These are phyloP conservation scores for Anthrax anthrax DNA, from an alignment of 2,888 invertebrate species.

Conservation along the genomic window DNA sequence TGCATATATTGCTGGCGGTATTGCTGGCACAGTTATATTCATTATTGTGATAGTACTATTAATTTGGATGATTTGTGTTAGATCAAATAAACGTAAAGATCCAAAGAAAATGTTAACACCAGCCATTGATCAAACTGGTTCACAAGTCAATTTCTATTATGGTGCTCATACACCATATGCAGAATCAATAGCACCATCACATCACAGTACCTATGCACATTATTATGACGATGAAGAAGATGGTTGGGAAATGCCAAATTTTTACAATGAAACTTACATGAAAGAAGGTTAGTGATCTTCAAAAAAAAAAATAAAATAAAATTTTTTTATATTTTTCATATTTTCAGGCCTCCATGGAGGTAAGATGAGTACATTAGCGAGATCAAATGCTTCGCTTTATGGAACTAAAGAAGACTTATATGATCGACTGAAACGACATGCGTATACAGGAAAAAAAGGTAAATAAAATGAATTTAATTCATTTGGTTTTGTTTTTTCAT, in stretches of 20 bases:
- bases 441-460: constrained; percentile 92
- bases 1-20: constrained; percentile 87
- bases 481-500: constrained; percentile 36
- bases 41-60: constrained; percentile 83
- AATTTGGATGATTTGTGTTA: constrained; percentile 95
- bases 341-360: constrained; percentile 58
- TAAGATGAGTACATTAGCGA: constrained; percentile 84
- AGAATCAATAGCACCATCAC: constrained; percentile 87
- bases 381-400: constrained; percentile 87
- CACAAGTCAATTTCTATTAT: constrained; percentile 92
- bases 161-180: constrained; percentile 91
- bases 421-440: constrained; percentile 87
- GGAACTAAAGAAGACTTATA: constrained; percentile 92
- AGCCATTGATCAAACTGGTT: constrained; percentile 80
- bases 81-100: constrained; percentile 75
- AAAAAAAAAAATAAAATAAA: background rate
- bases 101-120: constrained; percentile 83
- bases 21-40: constrained; percentile 85
- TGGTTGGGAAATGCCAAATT: constrained; percentile 96
- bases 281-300: constrained; percentile 60
- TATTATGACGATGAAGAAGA: constrained; percentile 94
- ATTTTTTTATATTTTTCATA: background rate
- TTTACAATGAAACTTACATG: constrained; percentile 93
- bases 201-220: constrained; percentile 89
- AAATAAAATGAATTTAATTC: constrained; percentile 12